Base-by-base conservation (phyloP, 2,113 vertebrate species). In the Semicossyphus pulcher region DNA sequence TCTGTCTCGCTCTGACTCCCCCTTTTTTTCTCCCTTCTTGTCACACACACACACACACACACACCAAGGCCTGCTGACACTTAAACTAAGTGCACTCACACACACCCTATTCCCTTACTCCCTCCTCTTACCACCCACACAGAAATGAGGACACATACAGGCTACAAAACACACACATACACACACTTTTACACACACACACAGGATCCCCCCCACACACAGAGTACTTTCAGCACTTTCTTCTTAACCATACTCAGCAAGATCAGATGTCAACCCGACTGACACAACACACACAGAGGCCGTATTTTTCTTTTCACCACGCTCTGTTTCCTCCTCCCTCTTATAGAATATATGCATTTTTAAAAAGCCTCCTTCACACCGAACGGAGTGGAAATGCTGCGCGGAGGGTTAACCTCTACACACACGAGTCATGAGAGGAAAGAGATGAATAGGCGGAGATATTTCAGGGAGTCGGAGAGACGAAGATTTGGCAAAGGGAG, bases 311-410 rank as follows among this genome's bases (percentile, higher is more conserved):
- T 83, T 84, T 83, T 86, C 82, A 84, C 71, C 76, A 82, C 52
- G 79, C 83, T 91, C 86, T 78, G 85, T 81, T 86, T 89, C 86
- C 81, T 86, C 74, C 79, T 85, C 70, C 84, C 71, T 71, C 82
- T 72, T 89, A 90, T 84, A 85, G 88, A 90, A 89, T 85, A 87
- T 86, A 86, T 91, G 81, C 85, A 91, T 92, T 92, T 90, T 85
- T 83, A 56, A 89, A 86, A 87, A 44, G 68, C 71, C 31, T 31
- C 69, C 52, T 25, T 76, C 72, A 61, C 72, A 57, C 67, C 23
- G 29, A 4, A 29, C 52, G 11, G 3, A 45, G 54, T 25, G 44
- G 51, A 67, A 57, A 47, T 10, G 48, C 53, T 42, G 21, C 18
- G 34, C 39, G 37, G 39, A 4, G 20, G 45, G 57, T 67, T 59